Conservation (phyloP, 2,888 invertebrate genomes). For the Epistrophe eligans region DNA sequence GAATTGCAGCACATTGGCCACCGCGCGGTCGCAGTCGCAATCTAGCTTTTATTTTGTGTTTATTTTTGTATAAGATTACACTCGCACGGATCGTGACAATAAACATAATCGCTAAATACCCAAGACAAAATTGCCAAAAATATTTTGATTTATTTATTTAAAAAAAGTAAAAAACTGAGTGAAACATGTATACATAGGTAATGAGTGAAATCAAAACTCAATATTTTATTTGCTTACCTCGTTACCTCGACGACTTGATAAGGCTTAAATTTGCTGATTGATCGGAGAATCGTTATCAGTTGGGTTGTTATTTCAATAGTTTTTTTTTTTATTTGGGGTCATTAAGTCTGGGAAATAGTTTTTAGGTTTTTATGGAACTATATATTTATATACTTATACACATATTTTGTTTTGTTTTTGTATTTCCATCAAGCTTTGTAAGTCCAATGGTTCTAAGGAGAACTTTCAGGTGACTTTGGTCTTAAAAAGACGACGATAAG, state of each 20-base stretch:
- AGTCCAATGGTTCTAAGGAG: background rate
- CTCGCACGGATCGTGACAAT: slow-evolving; percentile 35
- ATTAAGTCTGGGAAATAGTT: slow-evolving; percentile 51
- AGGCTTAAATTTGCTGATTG: slow-evolving; percentile 40
- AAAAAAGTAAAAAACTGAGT: background rate
- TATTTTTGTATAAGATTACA: slow-evolving; percentile 44
- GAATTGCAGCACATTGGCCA: slow-evolving; percentile 61
- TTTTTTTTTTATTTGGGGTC: slow-evolving; percentile 57
- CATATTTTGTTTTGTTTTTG: background rate
- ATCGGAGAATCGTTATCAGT: slow-evolving; percentile 43
- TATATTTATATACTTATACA: background rate
- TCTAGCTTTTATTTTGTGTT: slow-evolving; percentile 12
- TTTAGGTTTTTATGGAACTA: slow-evolving; percentile 17
- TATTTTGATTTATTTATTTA: background rate
- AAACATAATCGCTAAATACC: slow-evolving; percentile 28
- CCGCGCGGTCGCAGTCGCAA: slow-evolving; percentile 43
- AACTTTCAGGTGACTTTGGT: background rate
- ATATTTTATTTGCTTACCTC: slow-evolving; percentile 34
- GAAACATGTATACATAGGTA: background rate
- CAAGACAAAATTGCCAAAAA: slow-evolving; percentile 16
- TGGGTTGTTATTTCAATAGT: slow-evolving; percentile 38
- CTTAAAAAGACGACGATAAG: background rate
- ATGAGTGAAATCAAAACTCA: background rate
- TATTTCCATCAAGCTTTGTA: background rate
- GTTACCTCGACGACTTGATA: slow-evolving; percentile 43